Evolutionary conservation across 1,140 invertebrate species (phyloP), one percentile per base, ranked within the genome.

Genomic region (Cotesia vestalis): DNA sequence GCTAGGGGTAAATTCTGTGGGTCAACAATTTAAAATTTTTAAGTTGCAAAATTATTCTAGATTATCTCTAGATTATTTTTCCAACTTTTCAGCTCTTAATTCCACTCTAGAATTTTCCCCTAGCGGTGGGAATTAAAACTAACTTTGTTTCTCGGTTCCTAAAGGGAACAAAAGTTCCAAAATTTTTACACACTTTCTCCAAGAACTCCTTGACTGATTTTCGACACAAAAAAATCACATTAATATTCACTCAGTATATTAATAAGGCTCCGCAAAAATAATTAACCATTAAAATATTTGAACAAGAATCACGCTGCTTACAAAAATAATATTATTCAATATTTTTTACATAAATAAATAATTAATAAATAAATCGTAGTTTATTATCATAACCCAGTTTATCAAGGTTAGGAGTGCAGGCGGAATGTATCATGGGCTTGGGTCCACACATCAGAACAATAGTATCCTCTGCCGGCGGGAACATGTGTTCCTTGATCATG

Each of bases 381-480:
- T 94, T 91, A 64, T 90, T 82, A 76, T 92, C 89, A 81, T 94
- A 97, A 9, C 92, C 94, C 1, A 99, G 88, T 88, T 98, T 98
- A 72, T 99, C 97, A 8, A 99, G 89, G 78, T 95, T 97, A 4
- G 98, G 98, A 75, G 89, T 91, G 81, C 98, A 99, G 61, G 98
- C 98, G 86, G 95, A 97, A 82, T 98, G 98, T 75, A 99, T 96
- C 98, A 99, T 99, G 8, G 98, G 96, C 14, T 97, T 97, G 51
- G 98, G 98, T 52, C 97, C 98, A 89, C 96, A 99, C 94, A 94
- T 96, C 61, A 97, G 87, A 4, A 96, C 92, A 4, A 97, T 87
- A 6, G 93, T 94, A 79, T 96, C 94, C 52, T 91, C 85, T 4
- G 88, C 87, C 2, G 97, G 93, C 12, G 94, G 91, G 75, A 95